Base-by-base conservation (phyloP, 2,888 invertebrate species). In the Cepaea hortensis region DNA sequence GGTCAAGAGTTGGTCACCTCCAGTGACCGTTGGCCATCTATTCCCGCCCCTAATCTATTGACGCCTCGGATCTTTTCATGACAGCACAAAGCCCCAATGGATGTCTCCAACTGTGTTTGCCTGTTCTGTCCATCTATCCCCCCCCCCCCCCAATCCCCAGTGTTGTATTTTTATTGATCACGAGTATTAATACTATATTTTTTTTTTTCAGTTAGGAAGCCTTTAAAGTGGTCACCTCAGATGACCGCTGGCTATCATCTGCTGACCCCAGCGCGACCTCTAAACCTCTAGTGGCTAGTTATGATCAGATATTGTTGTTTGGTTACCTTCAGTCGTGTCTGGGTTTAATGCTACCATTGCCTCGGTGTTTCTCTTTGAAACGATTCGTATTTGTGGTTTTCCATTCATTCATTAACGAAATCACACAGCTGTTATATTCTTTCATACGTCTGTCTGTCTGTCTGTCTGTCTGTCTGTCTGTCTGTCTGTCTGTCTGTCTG, bases 171-270 rank as follows among this genome's bases (percentile, higher is more conserved):
- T 20, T 68, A 15, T n/a, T n/a, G 18, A n/a, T 5, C 18, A 68
- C 6, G n/a, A 68, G 5, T 5, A 0, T 68, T 18, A 5, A 68
- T 20, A 68, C 1, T 18, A 5, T 68, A 68, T 68, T 68, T 68
- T 18, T 68, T 68, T 15, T 18, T 68, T 55, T 2, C 55, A 20
- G 5, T 68, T 68, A 68, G 5, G 20, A n/a, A 20, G 20, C 3
- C 20, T 20, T 50, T 11, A 11, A 11, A 15, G 35, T 73, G 75
- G 75, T 61, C 83, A 73, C 75, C 61, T 73, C 20, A 73, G 46
- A 23, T 83, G 83, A 83, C 75, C 75, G 83, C n/a, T 75, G 55
- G 83, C 35, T 61, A 75, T 83, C 75, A 55, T 61, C 35, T 13
- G 3, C 18, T 83, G 83, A 73, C 73, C 81, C 48, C 15, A n/a